Conservation (phyloP, 2,797 vertebrate species). For the Rousettus madagascariensis region DNA sequence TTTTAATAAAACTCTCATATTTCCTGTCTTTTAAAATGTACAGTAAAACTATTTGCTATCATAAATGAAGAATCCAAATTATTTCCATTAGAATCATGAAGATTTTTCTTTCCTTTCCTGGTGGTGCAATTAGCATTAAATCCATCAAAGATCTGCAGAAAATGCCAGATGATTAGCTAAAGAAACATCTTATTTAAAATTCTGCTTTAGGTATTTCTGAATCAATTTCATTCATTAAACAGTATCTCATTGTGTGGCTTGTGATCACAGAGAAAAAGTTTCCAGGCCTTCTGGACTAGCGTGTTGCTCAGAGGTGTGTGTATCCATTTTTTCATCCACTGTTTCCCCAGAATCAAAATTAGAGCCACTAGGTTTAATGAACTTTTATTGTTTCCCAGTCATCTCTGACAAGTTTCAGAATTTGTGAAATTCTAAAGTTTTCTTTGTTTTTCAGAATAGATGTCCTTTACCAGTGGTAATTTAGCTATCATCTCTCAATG, state of each 20-base stretch:
- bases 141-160: slow-evolving; percentile 56
- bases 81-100: slow-evolving; percentile 53
- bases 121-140: slow-evolving; percentile 41
- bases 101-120: slow-evolving; percentile 43
- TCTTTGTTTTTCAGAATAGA: slow-evolving; percentile 39
- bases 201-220: slow-evolving; percentile 57
- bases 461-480: not conserved
- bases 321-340: slow-evolving; percentile 44
- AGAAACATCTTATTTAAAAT: slow-evolving; percentile 43
- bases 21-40: not conserved
- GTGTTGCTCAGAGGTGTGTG: not conserved
- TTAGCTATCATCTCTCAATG: not conserved
- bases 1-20: not conserved
- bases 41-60: slow-evolving; percentile 19
- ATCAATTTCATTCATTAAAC: slow-evolving; percentile 42
- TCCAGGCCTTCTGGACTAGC: slow-evolving; percentile 18
- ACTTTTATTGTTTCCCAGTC: slow-evolving; percentile 12
- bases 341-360: slow-evolving; percentile 38
- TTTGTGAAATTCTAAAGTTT: slow-evolving; percentile 40
- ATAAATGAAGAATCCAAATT: slow-evolving; percentile 57
- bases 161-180: slow-evolving; percentile 50
- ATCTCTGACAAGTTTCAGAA: not conserved
- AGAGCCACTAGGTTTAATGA: not conserved
- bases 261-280: slow-evolving; percentile 67
- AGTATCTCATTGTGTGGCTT: slow-evolving; percentile 1